Percentiles rank a stretch among this genome's conserved stretches.
Evolutionary conservation across 1,140 invertebrate genomes (phyloP).

Genomic region (Hypsibius dujardini): DNA sequence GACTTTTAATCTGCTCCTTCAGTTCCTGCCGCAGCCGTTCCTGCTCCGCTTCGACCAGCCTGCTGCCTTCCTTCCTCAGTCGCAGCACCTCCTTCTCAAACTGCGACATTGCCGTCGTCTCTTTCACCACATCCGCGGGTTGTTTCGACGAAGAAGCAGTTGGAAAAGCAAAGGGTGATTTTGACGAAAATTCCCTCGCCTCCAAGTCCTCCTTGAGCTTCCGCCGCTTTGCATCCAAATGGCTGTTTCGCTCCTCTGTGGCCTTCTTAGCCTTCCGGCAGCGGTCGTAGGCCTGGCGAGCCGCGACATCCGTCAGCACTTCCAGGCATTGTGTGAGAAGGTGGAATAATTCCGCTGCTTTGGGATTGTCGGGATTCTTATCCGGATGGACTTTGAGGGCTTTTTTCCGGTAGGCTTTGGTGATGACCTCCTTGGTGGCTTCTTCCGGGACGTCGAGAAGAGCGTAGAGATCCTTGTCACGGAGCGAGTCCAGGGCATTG

Average conservation of each 20-base stretch:
- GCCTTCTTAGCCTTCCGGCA: slow-evolving; percentile 61
- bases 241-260: slow-evolving; percentile 49
- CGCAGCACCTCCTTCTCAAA: slow-evolving; percentile 56
- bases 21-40: slow-evolving; percentile 42
- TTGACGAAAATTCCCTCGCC: slow-evolving; percentile 46
- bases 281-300: slow-evolving; percentile 63
- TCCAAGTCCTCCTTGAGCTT: slow-evolving; percentile 78
- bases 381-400: slow-evolving; percentile 81
- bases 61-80: slow-evolving; percentile 55
- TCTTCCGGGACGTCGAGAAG: slow-evolving; percentile 1
- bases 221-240: slow-evolving; percentile 60
- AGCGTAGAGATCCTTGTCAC: slow-evolving; percentile 21
- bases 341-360: slow-evolving; percentile 39
- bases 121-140: slow-evolving; percentile 25
- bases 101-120: slow-evolving; percentile 26
- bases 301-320: slow-evolving; percentile 18
- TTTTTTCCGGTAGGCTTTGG: slow-evolving; percentile 79
- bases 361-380: slow-evolving; percentile 80
- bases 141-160: slow-evolving; percentile 27
- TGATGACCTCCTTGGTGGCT: slow-evolving; percentile 39
- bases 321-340: slow-evolving; percentile 13
- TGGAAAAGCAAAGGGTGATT: too few relatives aligned
- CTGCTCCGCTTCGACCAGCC: slow-evolving; percentile 51
- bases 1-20: slow-evolving; percentile 27
- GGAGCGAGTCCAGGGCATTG: slow-evolving; percentile 46